Percentiles rank a stretch among this genome's conserved stretches.
phyloP scores from a whole-genome alignment of 2,888 invertebrate species.

The Julus scandinavius region DNA sequence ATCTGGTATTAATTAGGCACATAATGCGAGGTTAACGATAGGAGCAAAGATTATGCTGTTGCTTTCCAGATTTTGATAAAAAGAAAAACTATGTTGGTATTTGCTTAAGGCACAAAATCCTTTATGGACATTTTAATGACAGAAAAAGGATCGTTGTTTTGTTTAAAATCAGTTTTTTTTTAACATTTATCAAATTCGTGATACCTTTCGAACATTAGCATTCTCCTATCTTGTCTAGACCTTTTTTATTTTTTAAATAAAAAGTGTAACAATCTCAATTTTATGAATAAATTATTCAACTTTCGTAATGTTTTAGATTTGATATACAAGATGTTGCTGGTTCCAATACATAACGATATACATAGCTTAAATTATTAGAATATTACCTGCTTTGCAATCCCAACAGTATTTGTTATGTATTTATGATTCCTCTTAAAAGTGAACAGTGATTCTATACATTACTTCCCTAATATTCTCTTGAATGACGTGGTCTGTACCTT shows the following conservation, averaged over 20 bases:
- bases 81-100: not conserved
- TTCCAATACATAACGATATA: too few species aligned
- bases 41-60: constrained; percentile 24
- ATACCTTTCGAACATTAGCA: too few species aligned
- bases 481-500: constrained; percentile 11
- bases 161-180: not conserved
- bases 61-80: not conserved
- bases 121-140: not conserved
- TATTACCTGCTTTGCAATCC: too few species aligned
- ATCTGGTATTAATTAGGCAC: constrained; percentile 4
- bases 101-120: not conserved
- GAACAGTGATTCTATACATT: not conserved
- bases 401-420: not conserved
- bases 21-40: constrained; percentile 10
- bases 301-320: too few species aligned
- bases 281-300: too few species aligned
- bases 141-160: not conserved
- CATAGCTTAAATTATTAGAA: too few species aligned
- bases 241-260: too few species aligned
- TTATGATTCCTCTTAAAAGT: not conserved
- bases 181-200: too few species aligned
- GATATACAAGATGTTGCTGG: too few species aligned
- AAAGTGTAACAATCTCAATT: too few species aligned
- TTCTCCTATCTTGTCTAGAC: too few species aligned
- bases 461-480: not conserved